Evolutionary conservation across 1,140 invertebrate genomes (phyloP).

Genomic region (Drosophila ambigua): DNA sequence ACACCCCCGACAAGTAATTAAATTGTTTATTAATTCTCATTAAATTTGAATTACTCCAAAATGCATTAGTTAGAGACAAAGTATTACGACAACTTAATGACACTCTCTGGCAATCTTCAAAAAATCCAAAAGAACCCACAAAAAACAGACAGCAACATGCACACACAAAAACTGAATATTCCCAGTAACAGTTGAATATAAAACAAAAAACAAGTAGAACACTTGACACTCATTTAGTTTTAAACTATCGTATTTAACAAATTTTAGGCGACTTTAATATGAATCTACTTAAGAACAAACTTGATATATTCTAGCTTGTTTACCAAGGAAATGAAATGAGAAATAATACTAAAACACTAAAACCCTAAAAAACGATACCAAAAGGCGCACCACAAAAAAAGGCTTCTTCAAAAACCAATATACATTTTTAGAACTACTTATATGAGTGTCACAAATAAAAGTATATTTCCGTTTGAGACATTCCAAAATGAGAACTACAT

Average conservation of each 20-base stretch:
- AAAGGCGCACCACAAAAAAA: slow-evolving; percentile 32
- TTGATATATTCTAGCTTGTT: slow-evolving; percentile 76
- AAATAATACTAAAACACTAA: slow-evolving; percentile 25
- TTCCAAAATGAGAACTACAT: slow-evolving; percentile 25
- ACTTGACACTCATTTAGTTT: slow-evolving; percentile 72
- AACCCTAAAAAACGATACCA: slow-evolving; percentile 14
- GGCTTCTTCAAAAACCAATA: slow-evolving; percentile 36
- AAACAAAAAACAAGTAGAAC: slow-evolving; percentile 29
- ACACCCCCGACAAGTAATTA: slow-evolving; percentile 29
- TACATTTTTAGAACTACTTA: slow-evolving; percentile 45
- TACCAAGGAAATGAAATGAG: slow-evolving; percentile 56
- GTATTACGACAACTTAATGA: slow-evolving; percentile 30
- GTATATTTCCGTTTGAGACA: slow-evolving; percentile 40
- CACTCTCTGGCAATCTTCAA: slow-evolving; percentile 21
- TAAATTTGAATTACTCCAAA: slow-evolving; percentile 32
- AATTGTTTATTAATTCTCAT: slow-evolving; percentile 51
- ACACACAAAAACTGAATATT: slow-evolving; percentile 34
- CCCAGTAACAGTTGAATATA: slow-evolving; percentile 50
- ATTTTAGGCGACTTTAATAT: slow-evolving; percentile 76
- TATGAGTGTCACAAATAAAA: slow-evolving; percentile 34
- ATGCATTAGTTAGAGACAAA: slow-evolving; percentile 55
- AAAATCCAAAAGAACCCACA: slow-evolving; percentile 4
- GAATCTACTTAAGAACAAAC: slow-evolving; percentile 64
- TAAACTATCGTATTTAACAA: slow-evolving; percentile 66
- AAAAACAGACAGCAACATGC: slow-evolving; percentile 32